These are phyloP conservation scores for Turnix velox DNA, from an alignment of 2,113 vertebrate genomes.

Conservation along the genomic window DNA sequence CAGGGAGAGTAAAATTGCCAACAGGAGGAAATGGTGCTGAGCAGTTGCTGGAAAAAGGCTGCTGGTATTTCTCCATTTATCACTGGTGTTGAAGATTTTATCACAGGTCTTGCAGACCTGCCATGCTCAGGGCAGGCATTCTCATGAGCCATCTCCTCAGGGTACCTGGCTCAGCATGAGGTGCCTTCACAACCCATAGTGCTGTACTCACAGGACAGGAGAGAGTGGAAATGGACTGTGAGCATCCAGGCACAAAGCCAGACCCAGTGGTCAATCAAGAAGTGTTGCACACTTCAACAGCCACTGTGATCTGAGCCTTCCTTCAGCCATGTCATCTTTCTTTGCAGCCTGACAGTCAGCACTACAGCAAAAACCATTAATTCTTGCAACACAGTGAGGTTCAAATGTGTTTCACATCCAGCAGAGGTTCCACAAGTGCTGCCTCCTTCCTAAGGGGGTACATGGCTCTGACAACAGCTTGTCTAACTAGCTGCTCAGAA, in stretches of 20 bases:
- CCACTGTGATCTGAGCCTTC: background rate
- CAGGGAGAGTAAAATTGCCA: background rate
- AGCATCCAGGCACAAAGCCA: background rate
- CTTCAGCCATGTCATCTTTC: background rate
- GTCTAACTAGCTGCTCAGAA: background rate
- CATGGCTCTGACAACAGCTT: background rate
- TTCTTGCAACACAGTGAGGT: background rate
- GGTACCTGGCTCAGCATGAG: accelerated
- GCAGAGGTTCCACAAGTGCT: background rate
- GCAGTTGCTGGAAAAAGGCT: background rate
- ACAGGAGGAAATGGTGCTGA: background rate
- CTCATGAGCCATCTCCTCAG: background rate
- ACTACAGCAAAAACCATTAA: background rate
- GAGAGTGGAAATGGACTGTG: background rate
- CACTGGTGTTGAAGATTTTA: background rate
- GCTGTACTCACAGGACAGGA: background rate
- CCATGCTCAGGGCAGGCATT: background rate
- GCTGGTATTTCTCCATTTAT: background rate
- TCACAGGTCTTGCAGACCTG: background rate
- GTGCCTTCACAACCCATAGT: background rate
- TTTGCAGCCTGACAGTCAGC: background rate
- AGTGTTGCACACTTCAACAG: accelerated
- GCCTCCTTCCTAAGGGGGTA: background rate
- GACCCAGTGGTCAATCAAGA: background rate
- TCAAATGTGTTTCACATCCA: background rate